Evolutionary conservation across 1,140 invertebrate species (phyloP), one percentile per base, ranked within the genome.

Genomic region (Heliconius hewitsoni): DNA sequence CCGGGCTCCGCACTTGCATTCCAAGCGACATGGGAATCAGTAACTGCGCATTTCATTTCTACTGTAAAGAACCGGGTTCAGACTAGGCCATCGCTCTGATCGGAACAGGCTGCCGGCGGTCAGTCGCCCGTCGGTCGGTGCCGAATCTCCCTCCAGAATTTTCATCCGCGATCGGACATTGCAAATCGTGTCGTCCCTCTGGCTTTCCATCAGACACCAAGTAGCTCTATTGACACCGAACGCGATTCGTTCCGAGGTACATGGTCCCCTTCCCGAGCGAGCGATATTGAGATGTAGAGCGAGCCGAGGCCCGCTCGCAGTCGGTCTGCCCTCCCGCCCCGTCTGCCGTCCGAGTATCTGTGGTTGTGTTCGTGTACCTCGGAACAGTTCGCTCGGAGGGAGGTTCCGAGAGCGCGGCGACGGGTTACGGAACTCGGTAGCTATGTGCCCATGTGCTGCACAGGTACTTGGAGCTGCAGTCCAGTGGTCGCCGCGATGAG

Each of bases 391-490:
- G 90, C 88, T 85, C 84, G 82, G 83, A 84, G 87, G 84, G 83
- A 83, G 82, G 82, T 84, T 86, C 82, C 82, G 83, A 86, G 88
- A 86, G 84, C 84, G 88, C 83, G 86, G 85, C 85, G 89, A 84
- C 86, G 85, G 81, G 81, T 79, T 75, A 52, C 72, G 81, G 77
- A 72, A 76, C 74, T 79, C 37, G 82, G 79, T 79, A 76, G 76
- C 83, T 78, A 79, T 81, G 81, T 76, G 84, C 81, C 83, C 85
- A 82, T 79, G 88, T 84, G 85, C 76, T 91, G 84, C 81, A 88
- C 94, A 98, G 97, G 95, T 98, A 98, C 95, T 95, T 98, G 95
- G 98, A 98, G 95, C 95, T 98, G 89, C 97, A 98, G 95, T 98
- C 97, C 87, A 98, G 97, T 94, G 98, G 98, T 77, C 96, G 97